phyloP scores from a whole-genome alignment of 2,113 vertebrate species.

The Butorides virescens region DNA sequence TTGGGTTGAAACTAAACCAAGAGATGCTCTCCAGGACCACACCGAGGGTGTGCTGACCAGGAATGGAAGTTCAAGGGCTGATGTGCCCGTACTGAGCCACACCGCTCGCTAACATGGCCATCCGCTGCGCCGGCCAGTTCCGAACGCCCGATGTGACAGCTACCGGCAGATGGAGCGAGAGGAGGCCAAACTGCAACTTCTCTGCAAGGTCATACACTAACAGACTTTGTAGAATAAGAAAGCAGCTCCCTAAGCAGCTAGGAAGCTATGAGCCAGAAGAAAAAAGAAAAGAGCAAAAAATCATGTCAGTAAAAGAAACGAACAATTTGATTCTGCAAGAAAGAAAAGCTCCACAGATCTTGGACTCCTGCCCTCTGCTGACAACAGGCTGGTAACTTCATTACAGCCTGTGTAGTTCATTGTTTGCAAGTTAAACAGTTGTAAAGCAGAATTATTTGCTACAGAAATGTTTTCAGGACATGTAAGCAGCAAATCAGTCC shows the following conservation, averaged over 20 bases:
- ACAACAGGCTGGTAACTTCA: background rate
- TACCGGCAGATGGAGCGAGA: slow-evolving; percentile 48
- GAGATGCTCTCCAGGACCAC: background rate
- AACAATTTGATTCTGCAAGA: background rate
- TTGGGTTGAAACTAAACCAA: background rate
- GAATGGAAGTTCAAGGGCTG: background rate
- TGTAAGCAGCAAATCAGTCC: background rate
- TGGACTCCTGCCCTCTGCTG: slow-evolving; percentile 7
- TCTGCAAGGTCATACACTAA: background rate
- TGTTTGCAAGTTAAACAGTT: background rate
- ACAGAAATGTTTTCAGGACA: background rate
- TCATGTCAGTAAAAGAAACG: background rate
- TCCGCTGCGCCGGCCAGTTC: accelerated
- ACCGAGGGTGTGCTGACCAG: accelerated
- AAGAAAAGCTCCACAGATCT: background rate
- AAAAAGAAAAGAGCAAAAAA: background rate
- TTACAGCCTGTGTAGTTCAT: background rate
- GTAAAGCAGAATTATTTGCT: background rate
- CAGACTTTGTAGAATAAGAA: background rate
- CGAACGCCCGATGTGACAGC: background rate
- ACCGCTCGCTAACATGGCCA: too few relatives aligned
- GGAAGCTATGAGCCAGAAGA: background rate
- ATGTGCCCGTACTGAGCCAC: accelerated
- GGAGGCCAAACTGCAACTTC: background rate
- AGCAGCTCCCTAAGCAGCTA: background rate